Evolutionary conservation across 2,113 vertebrate genomes (phyloP), one percentile per base, ranked within the genome.

Genomic region (Heterotilapia buettikoferi): DNA sequence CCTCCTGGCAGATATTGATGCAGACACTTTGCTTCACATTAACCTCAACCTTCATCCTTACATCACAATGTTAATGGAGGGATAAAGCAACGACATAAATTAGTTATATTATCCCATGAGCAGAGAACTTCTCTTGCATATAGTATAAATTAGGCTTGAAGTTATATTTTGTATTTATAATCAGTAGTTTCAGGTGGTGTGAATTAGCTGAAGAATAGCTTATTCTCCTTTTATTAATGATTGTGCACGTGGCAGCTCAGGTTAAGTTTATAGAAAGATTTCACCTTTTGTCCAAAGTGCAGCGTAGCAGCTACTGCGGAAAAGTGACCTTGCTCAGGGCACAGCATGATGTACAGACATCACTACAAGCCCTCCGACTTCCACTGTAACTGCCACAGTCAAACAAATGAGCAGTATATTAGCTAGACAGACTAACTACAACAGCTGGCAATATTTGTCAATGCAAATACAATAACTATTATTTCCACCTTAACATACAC

Each of bases 1-100:
- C 33, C 53, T 82, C 33, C 83, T 89, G 88, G 90, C 92, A 91
- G 88, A 92, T 90, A 93, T 87, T 90, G 92, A 94, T 94, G 86
- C 50, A 87, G 82, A 84, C 88, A 88, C 66, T 93, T 93, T 90
- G 82, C 80, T 84, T 86, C 86, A 86, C 89, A 92, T 91, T 92
- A 92, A 89, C 92, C 89, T 90, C 61, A 87, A 81, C 91, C 89
- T 88, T 90, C 86, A 86, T 89, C 86, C 89, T 89, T 86, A 76
- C 73, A 86, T 92, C 88, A 84, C 81, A 84, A 87, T 92, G 92
- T 90, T 92, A 94, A 88, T 92, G 88, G 80, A 54, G 59, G 38
- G 33, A 85, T 90, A 86, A 90, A 87, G 80, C 76, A 87, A 90
- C 85, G 79, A 80, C 66, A 84, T 83, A 80, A 57, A 92, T 80